Evolutionary conservation across 2,113 vertebrate species (phyloP).

Genomic region (Coptodon bakossiorum): DNA sequence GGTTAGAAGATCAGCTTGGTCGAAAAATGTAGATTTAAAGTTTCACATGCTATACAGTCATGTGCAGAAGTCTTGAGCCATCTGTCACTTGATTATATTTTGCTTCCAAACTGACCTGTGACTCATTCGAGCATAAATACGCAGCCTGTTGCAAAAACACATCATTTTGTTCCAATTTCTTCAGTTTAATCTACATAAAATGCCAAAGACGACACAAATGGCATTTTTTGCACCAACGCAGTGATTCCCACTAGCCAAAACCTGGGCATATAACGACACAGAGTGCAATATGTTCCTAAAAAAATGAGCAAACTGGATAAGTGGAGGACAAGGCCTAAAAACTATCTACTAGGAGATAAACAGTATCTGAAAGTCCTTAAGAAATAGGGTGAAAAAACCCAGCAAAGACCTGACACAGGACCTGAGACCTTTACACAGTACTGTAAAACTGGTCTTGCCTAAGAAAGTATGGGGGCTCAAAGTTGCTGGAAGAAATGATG

Average conservation of each 20-base stretch:
- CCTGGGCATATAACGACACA: accelerated
- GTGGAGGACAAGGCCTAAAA: neutral
- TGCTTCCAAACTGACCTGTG: neutral
- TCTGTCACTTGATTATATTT: neutral
- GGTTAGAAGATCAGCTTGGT: neutral
- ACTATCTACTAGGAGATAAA: neutral
- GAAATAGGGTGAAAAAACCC: neutral
- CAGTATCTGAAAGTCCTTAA: neutral
- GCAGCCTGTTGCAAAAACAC: neutral
- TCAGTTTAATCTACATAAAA: neutral
- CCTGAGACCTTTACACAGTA: neutral
- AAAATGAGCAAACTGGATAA: neutral
- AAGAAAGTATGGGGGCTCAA: neutral
- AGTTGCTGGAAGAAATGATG: neutral
- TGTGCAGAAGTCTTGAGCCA: neutral
- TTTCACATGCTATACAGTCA: neutral
- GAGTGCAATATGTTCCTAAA: neutral
- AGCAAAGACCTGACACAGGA: neutral
- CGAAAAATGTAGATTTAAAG: neutral
- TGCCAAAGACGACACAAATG: neutral
- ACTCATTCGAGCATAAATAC: neutral
- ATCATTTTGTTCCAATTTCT: neutral
- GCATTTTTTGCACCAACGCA: neutral
- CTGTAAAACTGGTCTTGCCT: neutral
- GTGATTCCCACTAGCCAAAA: neutral